Evolutionary conservation across 2,797 vertebrate species (phyloP), one percentile per base, ranked within the genome.

Genomic region (Leptatherina wallacei): DNA sequence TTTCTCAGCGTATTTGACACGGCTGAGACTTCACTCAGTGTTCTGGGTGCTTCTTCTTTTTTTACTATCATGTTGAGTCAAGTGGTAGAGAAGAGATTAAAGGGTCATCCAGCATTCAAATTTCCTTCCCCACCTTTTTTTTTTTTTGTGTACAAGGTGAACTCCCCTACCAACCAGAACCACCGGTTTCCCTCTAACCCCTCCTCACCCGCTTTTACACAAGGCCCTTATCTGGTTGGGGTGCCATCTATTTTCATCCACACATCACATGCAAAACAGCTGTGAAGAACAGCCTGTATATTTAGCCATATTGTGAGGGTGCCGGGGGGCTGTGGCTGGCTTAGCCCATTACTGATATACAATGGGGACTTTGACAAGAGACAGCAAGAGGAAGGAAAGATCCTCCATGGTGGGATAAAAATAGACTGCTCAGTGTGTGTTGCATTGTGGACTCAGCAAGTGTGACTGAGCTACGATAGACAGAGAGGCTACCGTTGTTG

Each of bases 211-310:
- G 2, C 62, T 65, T 75, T 83, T 42, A 85, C 82, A 84, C 84
- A 80, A 65, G 85, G 80, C 80, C 70, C 85, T 91, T 92, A 93
- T 94, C 89, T 89, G 76, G 85, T 83, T 49, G 83, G 84, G 79
- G 65, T 84, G 58, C 76, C 61, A 78, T 88, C 92, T 93, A 93
- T 95, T 94, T 94, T 87, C 85, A 91, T 90, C 87, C 66, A 75
- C 85, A 80, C 86, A 94, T 95, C 94, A 95, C 95, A 95, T 95
- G 94, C 93, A 94, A 92, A 95, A 95, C 94, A 94, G 94, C 94
- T 94, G 94, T 93, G 92, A 91, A 84, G 91, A 93, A 86, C 88
- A 81, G 88, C 66, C 82, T 85, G 84, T 95, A 93, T 93, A 94
- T 95, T 94, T 95, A 93, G 92, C 81, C 63, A 83, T 88, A 90